Percentiles rank a stretch among this genome's conserved stretches.
Conservation (phyloP, 2,113 vertebrate species). For the Gambusia affinis region DNA sequence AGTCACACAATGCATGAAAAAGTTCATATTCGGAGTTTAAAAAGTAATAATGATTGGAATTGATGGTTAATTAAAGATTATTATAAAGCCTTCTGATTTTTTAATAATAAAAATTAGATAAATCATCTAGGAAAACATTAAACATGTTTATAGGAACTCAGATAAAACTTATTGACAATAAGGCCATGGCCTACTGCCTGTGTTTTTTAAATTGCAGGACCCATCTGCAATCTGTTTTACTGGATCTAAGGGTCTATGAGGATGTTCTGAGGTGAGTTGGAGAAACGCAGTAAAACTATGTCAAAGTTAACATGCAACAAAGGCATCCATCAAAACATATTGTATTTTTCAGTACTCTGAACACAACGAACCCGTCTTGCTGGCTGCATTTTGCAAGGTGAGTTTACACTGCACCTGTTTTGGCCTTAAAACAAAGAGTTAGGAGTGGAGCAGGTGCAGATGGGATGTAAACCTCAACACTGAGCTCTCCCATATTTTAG, state of each 20-base stretch:
- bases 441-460: slow-evolving; percentile 52
- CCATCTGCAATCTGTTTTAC: neutral
- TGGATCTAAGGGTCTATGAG: neutral
- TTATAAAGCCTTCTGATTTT: too few relatives aligned
- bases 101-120: neutral
- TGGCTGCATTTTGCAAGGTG: slow-evolving; percentile 62
- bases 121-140: too few relatives aligned
- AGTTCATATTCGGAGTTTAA: neutral
- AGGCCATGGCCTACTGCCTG: too few relatives aligned
- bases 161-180: neutral
- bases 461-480: slow-evolving; percentile 37
- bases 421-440: slow-evolving; percentile 45
- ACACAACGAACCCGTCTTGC: slow-evolving; percentile 46
- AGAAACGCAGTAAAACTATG: neutral
- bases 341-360: slow-evolving; percentile 4
- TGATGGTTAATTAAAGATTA: neutral
- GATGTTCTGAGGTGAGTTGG: neutral
- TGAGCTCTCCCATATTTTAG: slow-evolving; percentile 30
- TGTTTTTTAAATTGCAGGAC: neutral
- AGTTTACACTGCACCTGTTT: slow-evolving; percentile 64
- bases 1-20: neutral
- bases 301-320: neutral
- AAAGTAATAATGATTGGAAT: neutral
- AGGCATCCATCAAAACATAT: neutral
- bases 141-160: neutral